These are phyloP conservation scores for Odontothrips loti DNA, from an alignment of 2,888 invertebrate genomes.

Conservation along the genomic window DNA sequence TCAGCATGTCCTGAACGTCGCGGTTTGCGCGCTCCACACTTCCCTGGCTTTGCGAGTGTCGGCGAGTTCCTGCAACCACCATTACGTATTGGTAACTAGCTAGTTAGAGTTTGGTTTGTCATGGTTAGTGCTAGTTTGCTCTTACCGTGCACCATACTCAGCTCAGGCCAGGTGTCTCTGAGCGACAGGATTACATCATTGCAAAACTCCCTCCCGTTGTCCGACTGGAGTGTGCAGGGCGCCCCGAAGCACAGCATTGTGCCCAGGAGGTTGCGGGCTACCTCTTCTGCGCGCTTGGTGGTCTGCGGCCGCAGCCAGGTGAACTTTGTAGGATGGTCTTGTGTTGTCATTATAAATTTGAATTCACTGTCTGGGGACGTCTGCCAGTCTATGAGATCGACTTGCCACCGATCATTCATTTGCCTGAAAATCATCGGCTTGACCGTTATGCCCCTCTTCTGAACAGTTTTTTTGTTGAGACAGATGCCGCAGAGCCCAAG, in stretches of 20 bases:
- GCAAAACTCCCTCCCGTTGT: constrained; percentile 31
- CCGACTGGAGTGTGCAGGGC: constrained; percentile 31
- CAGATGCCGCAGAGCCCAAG: background rate
- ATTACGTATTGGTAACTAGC: no score
- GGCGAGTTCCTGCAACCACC: constrained; percentile 15
- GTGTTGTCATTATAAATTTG: no score
- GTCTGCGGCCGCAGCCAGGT: no score
- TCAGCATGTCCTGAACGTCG: background rate
- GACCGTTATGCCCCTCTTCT: background rate
- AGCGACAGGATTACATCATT: constrained; percentile 3
- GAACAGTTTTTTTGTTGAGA: background rate
- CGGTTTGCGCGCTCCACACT: constrained; percentile 27
- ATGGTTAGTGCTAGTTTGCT: no score
- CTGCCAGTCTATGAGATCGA: background rate
- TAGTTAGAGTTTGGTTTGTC: no score
- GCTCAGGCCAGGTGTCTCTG: constrained; percentile 24
- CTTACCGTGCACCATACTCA: background rate
- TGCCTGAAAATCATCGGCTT: background rate
- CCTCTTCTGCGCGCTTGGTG: no score
- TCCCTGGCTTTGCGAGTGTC: constrained; percentile 31
- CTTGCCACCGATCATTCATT: background rate
- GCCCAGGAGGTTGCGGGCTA: no score
- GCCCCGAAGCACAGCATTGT: background rate
- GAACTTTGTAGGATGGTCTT: no score
- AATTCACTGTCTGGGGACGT: background rate